Conservation (phyloP, 2,888 invertebrate genomes). For the Patella caerulea region DNA sequence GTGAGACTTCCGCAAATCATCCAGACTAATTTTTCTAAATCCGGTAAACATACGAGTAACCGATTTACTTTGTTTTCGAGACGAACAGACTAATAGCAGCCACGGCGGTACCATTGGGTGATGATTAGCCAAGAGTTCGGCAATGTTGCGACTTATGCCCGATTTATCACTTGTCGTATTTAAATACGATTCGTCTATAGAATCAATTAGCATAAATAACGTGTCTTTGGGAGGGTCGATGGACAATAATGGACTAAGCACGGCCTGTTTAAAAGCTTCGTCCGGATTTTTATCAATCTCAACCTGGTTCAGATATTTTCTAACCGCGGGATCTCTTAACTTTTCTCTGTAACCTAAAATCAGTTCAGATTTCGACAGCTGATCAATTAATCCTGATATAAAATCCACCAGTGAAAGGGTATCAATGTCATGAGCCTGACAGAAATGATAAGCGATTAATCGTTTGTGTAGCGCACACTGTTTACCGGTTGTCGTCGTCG, state of each 20-base stretch:
- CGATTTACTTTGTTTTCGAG: constrained; percentile 82
- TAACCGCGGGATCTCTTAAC: constrained; percentile 83
- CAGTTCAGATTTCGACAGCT: constrained; percentile 76
- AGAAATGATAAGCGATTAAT: constrained; percentile 89
- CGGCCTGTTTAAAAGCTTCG: constrained; percentile 89
- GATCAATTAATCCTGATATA: constrained; percentile 76
- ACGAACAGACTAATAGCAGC: constrained; percentile 91
- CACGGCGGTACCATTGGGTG: constrained; percentile 93
- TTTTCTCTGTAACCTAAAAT: constrained; percentile 58
- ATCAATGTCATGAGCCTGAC: constrained; percentile 72
- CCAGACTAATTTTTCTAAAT: constrained; percentile 90
- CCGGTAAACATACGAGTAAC: constrained; percentile 81
- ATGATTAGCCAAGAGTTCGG: constrained; percentile 86
- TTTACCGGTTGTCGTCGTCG: constrained; percentile 77
- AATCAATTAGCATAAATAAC: constrained; percentile 89
- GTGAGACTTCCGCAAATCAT: constrained; percentile 84
- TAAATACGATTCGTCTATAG: constrained; percentile 83
- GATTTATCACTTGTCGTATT: constrained; percentile 56
- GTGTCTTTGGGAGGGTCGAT: constrained; percentile 83
- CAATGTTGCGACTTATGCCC: constrained; percentile 67
- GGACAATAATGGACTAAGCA: constrained; percentile 88
- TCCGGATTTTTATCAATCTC: constrained; percentile 89
- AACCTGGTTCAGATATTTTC: constrained; percentile 78
- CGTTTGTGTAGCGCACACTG: constrained; percentile 80
- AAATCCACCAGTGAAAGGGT: constrained; percentile 89